These are phyloP conservation scores for Trigoniulus corallinus DNA, from an alignment of 1,140 invertebrate species.

Conservation along the genomic window DNA sequence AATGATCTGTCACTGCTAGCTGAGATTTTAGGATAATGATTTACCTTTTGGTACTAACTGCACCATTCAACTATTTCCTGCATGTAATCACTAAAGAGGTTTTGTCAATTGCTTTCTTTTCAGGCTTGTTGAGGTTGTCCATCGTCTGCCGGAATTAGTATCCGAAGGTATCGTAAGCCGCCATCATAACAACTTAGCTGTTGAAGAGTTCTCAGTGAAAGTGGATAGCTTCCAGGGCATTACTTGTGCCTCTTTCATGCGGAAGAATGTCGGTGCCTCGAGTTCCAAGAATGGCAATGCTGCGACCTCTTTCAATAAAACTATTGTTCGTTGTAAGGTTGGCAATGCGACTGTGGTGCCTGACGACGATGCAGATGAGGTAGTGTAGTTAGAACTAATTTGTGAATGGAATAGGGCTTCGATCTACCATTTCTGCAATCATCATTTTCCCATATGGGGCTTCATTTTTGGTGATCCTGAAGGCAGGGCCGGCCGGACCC, in stretches of 20 bases:
- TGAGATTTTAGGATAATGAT: neutral
- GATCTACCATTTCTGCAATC: too few relatives aligned
- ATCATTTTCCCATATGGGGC: too few relatives aligned
- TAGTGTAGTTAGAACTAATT: too few relatives aligned
- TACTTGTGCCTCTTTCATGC: slow-evolving; percentile 52
- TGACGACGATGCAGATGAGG: neutral
- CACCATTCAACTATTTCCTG: too few relatives aligned
- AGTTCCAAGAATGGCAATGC: neutral
- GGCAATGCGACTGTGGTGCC: neutral
- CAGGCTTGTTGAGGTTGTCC: slow-evolving; percentile 13
- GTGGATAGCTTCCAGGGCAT: slow-evolving; percentile 49
- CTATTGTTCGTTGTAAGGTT: slow-evolving; percentile 2
- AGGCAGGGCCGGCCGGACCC: too few relatives aligned
- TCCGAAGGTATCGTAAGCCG: slow-evolving; percentile 3
- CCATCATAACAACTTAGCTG: slow-evolving; percentile 36
- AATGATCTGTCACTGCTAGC: too few relatives aligned
- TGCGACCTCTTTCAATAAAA: slow-evolving; percentile 4
- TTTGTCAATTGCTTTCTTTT: slow-evolving; percentile 4
- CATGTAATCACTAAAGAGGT: too few relatives aligned
- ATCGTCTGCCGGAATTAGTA: slow-evolving; percentile 12
- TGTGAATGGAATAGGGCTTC: too few relatives aligned
- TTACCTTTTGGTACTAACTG: neutral
- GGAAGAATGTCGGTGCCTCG: too few relatives aligned
- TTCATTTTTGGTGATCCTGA: too few relatives aligned
- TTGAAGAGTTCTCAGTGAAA: slow-evolving; percentile 49